Evolutionary conservation across 2,797 vertebrate species (phyloP), one percentile per base, ranked within the genome.

Genomic region (Brachyalestes nurse): DNA sequence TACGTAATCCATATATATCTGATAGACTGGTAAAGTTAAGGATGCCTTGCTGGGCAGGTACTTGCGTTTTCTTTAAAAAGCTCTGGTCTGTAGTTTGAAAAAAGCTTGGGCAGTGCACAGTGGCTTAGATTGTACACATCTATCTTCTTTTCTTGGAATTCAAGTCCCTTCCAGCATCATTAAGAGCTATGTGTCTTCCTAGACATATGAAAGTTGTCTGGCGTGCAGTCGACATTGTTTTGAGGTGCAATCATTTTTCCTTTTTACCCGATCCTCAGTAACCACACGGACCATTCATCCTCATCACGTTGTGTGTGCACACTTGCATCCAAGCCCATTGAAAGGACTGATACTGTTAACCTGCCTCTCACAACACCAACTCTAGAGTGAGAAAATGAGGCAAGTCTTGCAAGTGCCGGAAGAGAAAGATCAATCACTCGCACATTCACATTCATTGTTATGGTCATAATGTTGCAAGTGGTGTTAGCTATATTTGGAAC

Each of bases 401-500:
- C 69, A 57, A 65, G 74, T 72, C 80, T 65, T 61, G 47, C 7
- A 62, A 77, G 66, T 64, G 65, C 66, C 34, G 45, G 80, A 40
- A 28, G 78, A 60, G 62, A 25, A 28, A 72, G 25, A 61, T 67
- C 76, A 47, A 47, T 13, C 69, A 34, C 55, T 45, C 53, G 49
- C 74, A 51, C 19, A 62, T 78, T 80, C 17, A 51, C 45, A 80
- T 49, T 49, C 69, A 72, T 78, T 53, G 55, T 70, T 67, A 51
- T 53, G 60, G 47, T 66, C n/a, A 62, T 64, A 69, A 38, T 57
- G 74, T 57, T 77, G 66, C 42, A 51, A 82, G 61, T 66, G 40
- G 51, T 51, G 67, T 83, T 80, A 77, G 42, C 75, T 81, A 73
- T 77, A 73, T 80, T 73, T 80, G 80, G 58, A 57, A 57, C 53